phyloP scores from a whole-genome alignment of 2,113 vertebrate species.

The Theristicus caerulescens region DNA sequence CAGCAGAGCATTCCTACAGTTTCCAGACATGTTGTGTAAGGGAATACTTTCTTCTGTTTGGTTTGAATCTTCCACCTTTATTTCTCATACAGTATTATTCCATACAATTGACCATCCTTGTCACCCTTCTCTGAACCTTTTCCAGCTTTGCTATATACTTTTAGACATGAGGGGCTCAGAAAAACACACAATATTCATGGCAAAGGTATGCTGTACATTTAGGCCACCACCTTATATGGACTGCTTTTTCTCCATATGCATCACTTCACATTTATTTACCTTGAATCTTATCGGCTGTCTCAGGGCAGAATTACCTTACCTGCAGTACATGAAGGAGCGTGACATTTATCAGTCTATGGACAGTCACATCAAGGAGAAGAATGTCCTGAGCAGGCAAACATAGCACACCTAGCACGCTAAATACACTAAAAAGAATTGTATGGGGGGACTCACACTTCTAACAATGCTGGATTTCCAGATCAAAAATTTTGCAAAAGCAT shows the following conservation, averaged over 20 bases:
- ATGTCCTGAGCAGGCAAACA: not conserved
- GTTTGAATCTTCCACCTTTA: not conserved
- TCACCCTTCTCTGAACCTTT: not conserved
- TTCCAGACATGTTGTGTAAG: not conserved
- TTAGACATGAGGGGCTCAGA: not conserved
- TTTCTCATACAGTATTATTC: not conserved
- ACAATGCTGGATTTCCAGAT: not conserved
- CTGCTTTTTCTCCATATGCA: not conserved
- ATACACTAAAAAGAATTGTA: not conserved
- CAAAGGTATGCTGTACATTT: not conserved
- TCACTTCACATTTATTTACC: not conserved
- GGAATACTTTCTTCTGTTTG: not conserved
- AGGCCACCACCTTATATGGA: not conserved
- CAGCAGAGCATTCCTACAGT: not conserved
- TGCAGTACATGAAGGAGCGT: not conserved
- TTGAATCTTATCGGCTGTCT: not conserved
- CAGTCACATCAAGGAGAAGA: not conserved
- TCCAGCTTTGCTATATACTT: not conserved
- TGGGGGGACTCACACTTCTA: not conserved
- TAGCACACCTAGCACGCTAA: not conserved
- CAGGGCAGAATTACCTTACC: not conserved
- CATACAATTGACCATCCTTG: not conserved
- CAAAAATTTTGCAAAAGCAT: not conserved
- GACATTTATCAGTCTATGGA: not conserved
- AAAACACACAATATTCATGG: not conserved